These are phyloP conservation scores for Entelurus aequoreus DNA, from an alignment of 2,113 vertebrate genomes.

Conservation along the genomic window DNA sequence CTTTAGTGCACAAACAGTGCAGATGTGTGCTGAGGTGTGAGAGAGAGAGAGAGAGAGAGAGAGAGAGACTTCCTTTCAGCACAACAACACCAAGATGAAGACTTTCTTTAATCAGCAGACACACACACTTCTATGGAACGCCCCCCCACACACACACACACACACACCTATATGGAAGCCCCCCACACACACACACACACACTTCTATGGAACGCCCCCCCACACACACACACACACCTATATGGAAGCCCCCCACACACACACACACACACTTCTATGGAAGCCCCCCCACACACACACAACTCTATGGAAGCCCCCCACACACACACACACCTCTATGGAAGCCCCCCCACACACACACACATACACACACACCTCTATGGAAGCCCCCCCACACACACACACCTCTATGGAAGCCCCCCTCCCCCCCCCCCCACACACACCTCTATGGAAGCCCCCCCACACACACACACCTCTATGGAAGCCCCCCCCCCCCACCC, in stretches of 20 bases:
- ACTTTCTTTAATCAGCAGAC: not conserved
- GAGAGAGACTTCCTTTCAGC: slow-evolving; percentile 26
- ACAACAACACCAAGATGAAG: slow-evolving; percentile 6
- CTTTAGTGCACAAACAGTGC: slow-evolving; percentile 13
- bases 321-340: not conserved
- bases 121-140: not conserved
- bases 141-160: not conserved
- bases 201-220: too few species aligned
- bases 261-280: too few species aligned
- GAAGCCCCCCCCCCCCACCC: too few species aligned
- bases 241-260: not conserved
- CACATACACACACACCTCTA: too few species aligned
- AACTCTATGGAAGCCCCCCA: not conserved
- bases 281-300: too few species aligned
- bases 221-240: not conserved
- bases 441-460: too few species aligned
- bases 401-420: too few species aligned
- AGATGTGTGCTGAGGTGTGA: not conserved
- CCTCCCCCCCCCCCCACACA: too few species aligned
- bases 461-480: too few species aligned
- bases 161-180: not conserved
- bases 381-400: too few species aligned
- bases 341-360: too few species aligned
- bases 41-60: slow-evolving; percentile 10
- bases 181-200: not conserved